Percentiles rank a stretch among this genome's conserved stretches.
phyloP scores from a whole-genome alignment of 2,797 vertebrate species.

The Eospalax fontanierii region DNA sequence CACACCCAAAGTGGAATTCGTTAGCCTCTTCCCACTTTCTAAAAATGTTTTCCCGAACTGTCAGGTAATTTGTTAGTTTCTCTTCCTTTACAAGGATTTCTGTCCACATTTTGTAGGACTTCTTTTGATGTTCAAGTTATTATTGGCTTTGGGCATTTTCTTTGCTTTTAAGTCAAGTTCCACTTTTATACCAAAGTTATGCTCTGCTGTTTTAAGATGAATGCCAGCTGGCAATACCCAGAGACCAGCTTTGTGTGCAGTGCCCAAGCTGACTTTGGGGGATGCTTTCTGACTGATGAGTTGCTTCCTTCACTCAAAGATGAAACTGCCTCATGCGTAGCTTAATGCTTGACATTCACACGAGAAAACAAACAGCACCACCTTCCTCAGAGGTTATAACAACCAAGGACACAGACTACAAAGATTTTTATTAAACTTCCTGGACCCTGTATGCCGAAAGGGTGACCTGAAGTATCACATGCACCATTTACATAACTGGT shows the following conservation, averaged over 20 bases:
- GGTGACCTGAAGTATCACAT: background rate
- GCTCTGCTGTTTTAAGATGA: constrained; percentile 80
- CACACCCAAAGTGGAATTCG: constrained; percentile 70
- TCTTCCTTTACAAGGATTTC: constrained; percentile 81
- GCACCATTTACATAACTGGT: background rate
- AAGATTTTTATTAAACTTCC: constrained; percentile 32
- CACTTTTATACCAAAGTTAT: constrained; percentile 82
- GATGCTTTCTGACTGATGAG: constrained; percentile 40
- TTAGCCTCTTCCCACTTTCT: constrained; percentile 29
- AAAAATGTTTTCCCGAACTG: constrained; percentile 70
- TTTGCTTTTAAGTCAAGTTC: constrained; percentile 87
- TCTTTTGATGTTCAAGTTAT: constrained; percentile 77
- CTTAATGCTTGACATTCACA: constrained; percentile 62
- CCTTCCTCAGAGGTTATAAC: background rate
- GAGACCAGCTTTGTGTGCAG: constrained; percentile 52
- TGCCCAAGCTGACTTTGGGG: constrained; percentile 33
- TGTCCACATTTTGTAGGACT: constrained; percentile 72
- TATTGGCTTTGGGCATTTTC: constrained; percentile 85
- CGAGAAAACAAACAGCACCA: constrained; percentile 3
- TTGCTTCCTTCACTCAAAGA: constrained; percentile 64
- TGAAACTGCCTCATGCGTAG: constrained; percentile 50
- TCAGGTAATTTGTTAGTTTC: constrained; percentile 73
- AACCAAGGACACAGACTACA: background rate
- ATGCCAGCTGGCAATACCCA: constrained; percentile 79
- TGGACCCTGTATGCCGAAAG: background rate